Conservation (phyloP, 1,140 invertebrate species). For the Dendroctonus ponderosae region DNA sequence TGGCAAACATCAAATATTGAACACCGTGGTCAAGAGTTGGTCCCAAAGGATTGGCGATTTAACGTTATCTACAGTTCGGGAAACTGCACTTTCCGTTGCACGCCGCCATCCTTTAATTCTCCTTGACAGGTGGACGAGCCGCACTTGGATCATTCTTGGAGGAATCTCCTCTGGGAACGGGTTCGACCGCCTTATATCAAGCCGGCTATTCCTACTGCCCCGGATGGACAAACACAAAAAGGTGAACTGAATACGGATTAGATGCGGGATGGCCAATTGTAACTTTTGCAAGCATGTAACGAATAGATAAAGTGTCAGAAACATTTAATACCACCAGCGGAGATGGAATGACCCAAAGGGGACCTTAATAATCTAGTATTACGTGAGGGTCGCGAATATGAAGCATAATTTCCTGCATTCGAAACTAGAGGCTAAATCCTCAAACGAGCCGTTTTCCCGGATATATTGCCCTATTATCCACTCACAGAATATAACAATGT, state of each 20-base stretch:
- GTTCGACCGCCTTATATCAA: conserved; percentile 46
- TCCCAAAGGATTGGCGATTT: conserved; percentile 38
- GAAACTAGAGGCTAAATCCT: conserved; percentile 5
- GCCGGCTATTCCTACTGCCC: conserved; percentile 32
- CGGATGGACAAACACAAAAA: conserved; percentile 33
- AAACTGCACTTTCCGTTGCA: conserved; percentile 43
- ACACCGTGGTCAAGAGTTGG: conserved; percentile 37
- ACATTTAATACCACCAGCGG: conserved; percentile 37
- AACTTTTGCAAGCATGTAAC: conserved; percentile 42
- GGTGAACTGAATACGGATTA: conserved; percentile 38
- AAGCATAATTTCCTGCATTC: conserved; percentile 38
- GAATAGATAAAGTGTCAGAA: conserved; percentile 40
- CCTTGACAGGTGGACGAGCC: conserved; percentile 47
- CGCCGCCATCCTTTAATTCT: conserved; percentile 47
- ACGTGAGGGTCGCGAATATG: conserved; percentile 38
- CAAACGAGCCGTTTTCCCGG: no score
- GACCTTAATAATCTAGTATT: conserved; percentile 34
- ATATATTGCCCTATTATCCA: no score
- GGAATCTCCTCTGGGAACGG: conserved; percentile 45
- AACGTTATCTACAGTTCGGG: conserved; percentile 44
- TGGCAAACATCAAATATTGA: conserved; percentile 46
- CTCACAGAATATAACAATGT: no score
- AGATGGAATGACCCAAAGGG: conserved; percentile 34
- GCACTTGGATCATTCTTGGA: conserved; percentile 35
- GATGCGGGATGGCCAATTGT: conserved; percentile 19